Percentiles rank a stretch among this genome's conserved stretches.
Evolutionary conservation across 2,888 invertebrate genomes (phyloP).

Genomic region (Gandaritis pyraliata): DNA sequence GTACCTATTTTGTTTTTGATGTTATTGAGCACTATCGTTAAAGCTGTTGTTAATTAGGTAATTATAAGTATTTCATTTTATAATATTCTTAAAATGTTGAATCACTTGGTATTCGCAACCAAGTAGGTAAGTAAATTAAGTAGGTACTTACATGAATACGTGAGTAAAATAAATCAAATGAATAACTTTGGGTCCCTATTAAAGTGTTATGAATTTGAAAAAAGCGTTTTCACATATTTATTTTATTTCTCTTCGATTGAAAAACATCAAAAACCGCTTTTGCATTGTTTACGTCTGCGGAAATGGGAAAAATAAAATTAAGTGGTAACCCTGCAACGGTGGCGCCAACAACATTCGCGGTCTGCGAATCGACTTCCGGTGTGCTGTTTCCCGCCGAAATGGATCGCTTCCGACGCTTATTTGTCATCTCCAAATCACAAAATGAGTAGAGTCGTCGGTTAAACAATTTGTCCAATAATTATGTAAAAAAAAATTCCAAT

Average conservation of each 20-base stretch:
- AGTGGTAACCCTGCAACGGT: conserved; percentile 53
- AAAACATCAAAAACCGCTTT: background rate
- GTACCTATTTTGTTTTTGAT: conserved; percentile 48
- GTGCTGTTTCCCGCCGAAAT: conserved; percentile 81
- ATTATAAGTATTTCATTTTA: too few relatives aligned
- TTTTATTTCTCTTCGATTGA: background rate
- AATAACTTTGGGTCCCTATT: too few relatives aligned
- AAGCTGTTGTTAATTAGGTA: too few relatives aligned
- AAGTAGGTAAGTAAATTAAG: too few relatives aligned
- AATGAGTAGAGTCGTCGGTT: conserved; percentile 49
- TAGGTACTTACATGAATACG: too few relatives aligned
- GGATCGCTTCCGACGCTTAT: conserved; percentile 82
- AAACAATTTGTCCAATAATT: background rate
- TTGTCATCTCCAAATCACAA: conserved; percentile 77
- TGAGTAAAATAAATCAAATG: too few relatives aligned
- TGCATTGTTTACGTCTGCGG: conserved; percentile 16
- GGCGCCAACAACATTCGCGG: conserved; percentile 81
- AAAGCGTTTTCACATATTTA: background rate
- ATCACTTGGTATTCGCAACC: too few relatives aligned
- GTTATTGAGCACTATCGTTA: conserved; percentile 25
- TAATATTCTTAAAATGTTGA: too few relatives aligned
- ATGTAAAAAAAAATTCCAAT: too few relatives aligned
- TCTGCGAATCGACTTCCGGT: conserved; percentile 81
- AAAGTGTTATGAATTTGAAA: too few relatives aligned
- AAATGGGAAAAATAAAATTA: conserved; percentile 42